Evolutionary conservation across 92 coral and sea anemone species (phyloP).

Genomic region (Diadumene lineata): DNA sequence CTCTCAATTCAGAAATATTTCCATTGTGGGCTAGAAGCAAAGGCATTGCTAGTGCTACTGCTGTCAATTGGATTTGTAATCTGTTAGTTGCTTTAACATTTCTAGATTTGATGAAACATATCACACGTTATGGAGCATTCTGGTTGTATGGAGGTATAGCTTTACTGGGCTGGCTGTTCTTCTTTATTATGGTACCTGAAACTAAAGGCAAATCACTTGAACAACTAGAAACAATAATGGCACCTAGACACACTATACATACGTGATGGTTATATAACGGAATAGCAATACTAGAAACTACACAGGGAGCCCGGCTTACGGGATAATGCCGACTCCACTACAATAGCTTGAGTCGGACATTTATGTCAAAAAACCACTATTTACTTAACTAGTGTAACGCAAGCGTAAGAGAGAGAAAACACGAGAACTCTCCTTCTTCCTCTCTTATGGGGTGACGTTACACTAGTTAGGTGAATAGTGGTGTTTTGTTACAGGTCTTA

Average conservation of each 20-base stretch:
- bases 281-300: too few species aligned
- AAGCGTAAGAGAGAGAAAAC: too few species aligned
- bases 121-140: conserved; percentile 84
- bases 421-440: too few species aligned
- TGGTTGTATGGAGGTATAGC: conserved; percentile 83
- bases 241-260: conserved; percentile 1
- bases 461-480: too few species aligned
- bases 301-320: too few species aligned
- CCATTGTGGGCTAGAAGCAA: conserved; percentile 87
- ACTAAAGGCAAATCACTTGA: conserved; percentile 91
- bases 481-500: too few species aligned
- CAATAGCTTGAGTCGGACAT: too few species aligned
- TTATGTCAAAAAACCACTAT: too few species aligned
- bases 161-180: conserved; percentile 78
- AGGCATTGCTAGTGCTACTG: conserved; percentile 75
- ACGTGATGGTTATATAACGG: too few species aligned
- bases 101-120: conserved; percentile 63
- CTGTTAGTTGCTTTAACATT: conserved; percentile 74
- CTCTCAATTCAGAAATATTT: conserved; percentile 77
- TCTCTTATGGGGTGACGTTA: too few species aligned
- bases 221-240: conserved; percentile 73
- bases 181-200: conserved; percentile 74
- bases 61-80: conserved; percentile 77
- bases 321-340: too few species aligned
- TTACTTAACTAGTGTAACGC: too few species aligned